These are phyloP conservation scores for Miltochrista miniata DNA, from an alignment of 2,888 invertebrate genomes.

Conservation along the genomic window DNA sequence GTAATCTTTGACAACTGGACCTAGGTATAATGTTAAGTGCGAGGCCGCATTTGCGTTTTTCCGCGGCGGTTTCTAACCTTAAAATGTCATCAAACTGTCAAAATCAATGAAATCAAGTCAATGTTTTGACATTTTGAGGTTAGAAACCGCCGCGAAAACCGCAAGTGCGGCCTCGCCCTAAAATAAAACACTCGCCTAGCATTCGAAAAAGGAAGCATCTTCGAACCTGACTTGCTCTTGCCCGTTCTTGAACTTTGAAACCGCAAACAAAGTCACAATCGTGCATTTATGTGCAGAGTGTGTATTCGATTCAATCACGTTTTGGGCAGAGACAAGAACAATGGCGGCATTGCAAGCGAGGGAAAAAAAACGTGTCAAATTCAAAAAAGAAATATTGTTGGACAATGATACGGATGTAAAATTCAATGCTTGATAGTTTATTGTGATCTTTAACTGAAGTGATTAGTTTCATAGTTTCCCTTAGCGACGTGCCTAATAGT, in stretches of 20 bases:
- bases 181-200: background rate
- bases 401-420: slow-evolving; percentile 34
- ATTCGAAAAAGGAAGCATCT: background rate
- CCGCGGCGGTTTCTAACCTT: no score
- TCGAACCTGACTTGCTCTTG: background rate
- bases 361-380: slow-evolving; percentile 39
- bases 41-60: no score
- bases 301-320: slow-evolving; percentile 24
- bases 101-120: no score
- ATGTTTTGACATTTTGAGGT: no score
- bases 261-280: slow-evolving; percentile 27
- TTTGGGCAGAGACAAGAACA: slow-evolving; percentile 24
- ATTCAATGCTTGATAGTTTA: slow-evolving; percentile 24
- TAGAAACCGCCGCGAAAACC: no score
- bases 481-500: no score
- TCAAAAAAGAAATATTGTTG: slow-evolving; percentile 19
- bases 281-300: slow-evolving; percentile 24
- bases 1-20: no score
- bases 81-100: no score
- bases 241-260: slow-evolving; percentile 36
- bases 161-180: no score
- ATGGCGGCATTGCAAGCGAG: slow-evolving; percentile 15
- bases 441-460: no score
- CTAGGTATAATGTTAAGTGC: no score
- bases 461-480: no score